Evolutionary conservation across 2,888 invertebrate species (phyloP), one percentile per base, ranked within the genome.

Genomic region (Spodoptera picta): DNA sequence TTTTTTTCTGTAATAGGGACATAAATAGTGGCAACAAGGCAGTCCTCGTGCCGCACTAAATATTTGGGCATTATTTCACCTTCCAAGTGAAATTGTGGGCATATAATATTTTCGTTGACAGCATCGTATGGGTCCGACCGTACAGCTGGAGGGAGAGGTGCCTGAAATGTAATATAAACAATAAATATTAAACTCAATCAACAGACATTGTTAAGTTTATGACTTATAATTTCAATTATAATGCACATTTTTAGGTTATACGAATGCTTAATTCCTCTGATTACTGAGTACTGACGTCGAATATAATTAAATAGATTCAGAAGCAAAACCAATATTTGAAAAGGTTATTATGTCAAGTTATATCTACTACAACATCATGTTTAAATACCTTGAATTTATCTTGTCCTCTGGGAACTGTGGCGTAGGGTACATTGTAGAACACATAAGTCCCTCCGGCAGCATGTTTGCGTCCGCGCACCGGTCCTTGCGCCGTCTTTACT

Each of bases 11-110:
- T 82, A 12, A 82, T 72, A 5, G 86, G 86, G 0, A 81, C 79
- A 50, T 76, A 83, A 4, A 86, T 53, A 55, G 82, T 86, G 6
- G 81, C 79, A 6, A 85, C 66, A 1, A 86, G 77, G 46, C 86
- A 86, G 54, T 86, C 76, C 52, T 85, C 85, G n/a, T 62, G 51
- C 1, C 65, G 62, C 23, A 65, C 62, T 2, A 65, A 10, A 23
- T 65, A 23, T 64, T 71, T 60, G n/a, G 12, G n/a, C 9, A 19
- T 43, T 36, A 7, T 9, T 49, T 24, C 24, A 7, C 24, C 7
- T 27, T 27, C 10, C 9, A 11, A 12, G 7, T 24, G 10, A 24
- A 41, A 43, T 45, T 75, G 75, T n/a, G 60, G 64, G 51, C 75
- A 75, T 7, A 50, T 11, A 44, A 71, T 66, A 19, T 53, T 10